phyloP scores from a whole-genome alignment of 2,888 invertebrate genomes.

The Pammene aurita region DNA sequence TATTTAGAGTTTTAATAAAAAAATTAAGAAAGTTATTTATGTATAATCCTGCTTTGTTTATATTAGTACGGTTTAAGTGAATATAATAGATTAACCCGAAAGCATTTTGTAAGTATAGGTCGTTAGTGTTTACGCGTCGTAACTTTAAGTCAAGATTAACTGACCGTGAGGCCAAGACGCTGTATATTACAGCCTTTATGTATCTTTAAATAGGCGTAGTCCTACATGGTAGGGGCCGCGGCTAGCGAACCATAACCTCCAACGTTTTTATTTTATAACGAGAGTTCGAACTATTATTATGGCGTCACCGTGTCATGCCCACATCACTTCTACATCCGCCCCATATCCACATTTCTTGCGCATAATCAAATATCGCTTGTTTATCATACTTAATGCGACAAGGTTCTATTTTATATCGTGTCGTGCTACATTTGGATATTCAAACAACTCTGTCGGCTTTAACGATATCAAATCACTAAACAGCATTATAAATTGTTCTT shows the following conservation, averaged over 20 bases:
- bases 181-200: conserved; percentile 52
- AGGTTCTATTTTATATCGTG: conserved; percentile 52
- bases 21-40: conserved; percentile 8
- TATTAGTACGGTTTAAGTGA: background rate
- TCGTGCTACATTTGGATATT: conserved; percentile 12
- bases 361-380: conserved; percentile 71
- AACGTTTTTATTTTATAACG: conserved; percentile 78
- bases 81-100: background rate
- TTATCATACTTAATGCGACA: conserved; percentile 57
- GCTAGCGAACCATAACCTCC: conserved; percentile 74
- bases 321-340: conserved; percentile 79
- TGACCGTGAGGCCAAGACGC: conserved; percentile 55
- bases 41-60: conserved; percentile 2
- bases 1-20: conserved; percentile 25
- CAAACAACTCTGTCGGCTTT: conserved; percentile 55
- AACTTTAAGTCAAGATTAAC: conserved; percentile 50
- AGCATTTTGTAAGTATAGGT: background rate
- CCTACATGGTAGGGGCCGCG: conserved; percentile 61
- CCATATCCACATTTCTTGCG: conserved; percentile 64
- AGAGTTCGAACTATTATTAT: conserved; percentile 77
- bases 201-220: conserved; percentile 69
- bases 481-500: conserved; percentile 70
- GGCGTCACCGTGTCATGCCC: conserved; percentile 78
- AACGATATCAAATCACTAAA: conserved; percentile 49
- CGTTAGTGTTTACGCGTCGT: conserved; percentile 22